Evolutionary conservation across 2,888 invertebrate genomes (phyloP), one percentile per base, ranked within the genome.

Genomic region (Teinopalpus imperialis): DNA sequence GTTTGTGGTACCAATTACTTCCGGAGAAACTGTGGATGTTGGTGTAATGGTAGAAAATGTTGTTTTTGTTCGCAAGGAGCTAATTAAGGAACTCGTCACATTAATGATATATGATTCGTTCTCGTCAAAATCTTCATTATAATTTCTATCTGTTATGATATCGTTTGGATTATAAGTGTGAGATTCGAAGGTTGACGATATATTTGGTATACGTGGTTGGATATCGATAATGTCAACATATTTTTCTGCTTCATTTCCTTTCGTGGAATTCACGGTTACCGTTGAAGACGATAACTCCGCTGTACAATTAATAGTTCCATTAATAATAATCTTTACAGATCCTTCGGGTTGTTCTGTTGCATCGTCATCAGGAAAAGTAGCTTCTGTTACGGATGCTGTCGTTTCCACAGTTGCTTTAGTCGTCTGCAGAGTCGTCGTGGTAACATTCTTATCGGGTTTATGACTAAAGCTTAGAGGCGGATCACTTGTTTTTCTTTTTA

Each of bases 61-160:
- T 3, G 83, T 81, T 46, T 91, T 91, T 3, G 83, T 74, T 13
- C 75, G 74, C 27, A 90, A 61, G 24, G 89, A 87, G 56, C 91
- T 89, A 1, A 90, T 90, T 26, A 90, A 63, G 24, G 89, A 87
- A 57, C 91, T 89, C 1, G 91, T 90, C 5, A 91, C 90, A 56
- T 91, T 91, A 52, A 91, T 90, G 35, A 89, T 86, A 48, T 90
- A 88, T 13, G 85, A 81, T 55, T 91, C 90, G 52, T 88, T 85
- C 10, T 90, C 90, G 47, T 82, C 82, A 37, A 76, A 81, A n/a
- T 57, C 72, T n/a, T 63, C 75, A 34, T 69, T 61, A 0, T 72
- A 57, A 37, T 58, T 74, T 52, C 76, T 65, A 35, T 86, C 79
- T 1, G 87, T 87, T 21, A 87, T 87, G 5, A 88, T 81, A 23